Conservation (phyloP, 1,140 invertebrate genomes). For the Eulimnadia texana region DNA sequence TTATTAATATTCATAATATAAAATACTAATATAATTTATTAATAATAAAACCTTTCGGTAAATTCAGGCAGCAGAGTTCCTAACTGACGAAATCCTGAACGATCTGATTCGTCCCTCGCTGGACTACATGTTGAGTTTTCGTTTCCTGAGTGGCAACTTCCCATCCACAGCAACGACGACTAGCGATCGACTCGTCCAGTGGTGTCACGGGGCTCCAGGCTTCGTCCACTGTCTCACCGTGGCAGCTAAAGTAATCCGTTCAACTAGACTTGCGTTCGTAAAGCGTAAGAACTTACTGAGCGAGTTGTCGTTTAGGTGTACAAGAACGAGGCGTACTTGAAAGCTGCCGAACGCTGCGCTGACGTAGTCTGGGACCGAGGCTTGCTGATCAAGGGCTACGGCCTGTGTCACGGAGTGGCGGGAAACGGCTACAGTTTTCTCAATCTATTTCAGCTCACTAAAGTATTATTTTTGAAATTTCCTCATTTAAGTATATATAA, state of each 20-base stretch:
- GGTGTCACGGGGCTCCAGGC: constrained; percentile 90
- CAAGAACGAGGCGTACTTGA: constrained; percentile 53
- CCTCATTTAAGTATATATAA: too few species aligned
- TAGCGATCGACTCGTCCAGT: constrained; percentile 71
- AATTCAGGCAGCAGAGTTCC: neutral
- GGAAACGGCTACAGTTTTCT: constrained; percentile 85
- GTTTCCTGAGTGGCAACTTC: constrained; percentile 63
- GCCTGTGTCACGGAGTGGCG: constrained; percentile 79
- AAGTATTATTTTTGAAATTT: constrained; percentile 26
- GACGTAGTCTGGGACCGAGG: constrained; percentile 73
- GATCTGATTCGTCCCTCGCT: constrained; percentile 39
- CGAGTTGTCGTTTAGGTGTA: constrained; percentile 39
- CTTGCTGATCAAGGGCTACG: constrained; percentile 74
- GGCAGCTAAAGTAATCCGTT: constrained; percentile 52
- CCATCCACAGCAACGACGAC: constrained; percentile 59
- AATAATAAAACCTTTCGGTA: too few species aligned
- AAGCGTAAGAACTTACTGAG: neutral
- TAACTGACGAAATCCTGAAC: neutral
- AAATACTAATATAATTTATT: too few species aligned
- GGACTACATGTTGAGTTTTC: constrained; percentile 41
- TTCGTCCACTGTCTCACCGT: constrained; percentile 57
- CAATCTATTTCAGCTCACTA: constrained; percentile 59
- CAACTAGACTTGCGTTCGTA: neutral
- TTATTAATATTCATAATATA: neutral
- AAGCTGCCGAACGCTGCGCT: constrained; percentile 50